These are phyloP conservation scores for Octodonta nipae DNA, from an alignment of 2,888 invertebrate species.

Conservation along the genomic window DNA sequence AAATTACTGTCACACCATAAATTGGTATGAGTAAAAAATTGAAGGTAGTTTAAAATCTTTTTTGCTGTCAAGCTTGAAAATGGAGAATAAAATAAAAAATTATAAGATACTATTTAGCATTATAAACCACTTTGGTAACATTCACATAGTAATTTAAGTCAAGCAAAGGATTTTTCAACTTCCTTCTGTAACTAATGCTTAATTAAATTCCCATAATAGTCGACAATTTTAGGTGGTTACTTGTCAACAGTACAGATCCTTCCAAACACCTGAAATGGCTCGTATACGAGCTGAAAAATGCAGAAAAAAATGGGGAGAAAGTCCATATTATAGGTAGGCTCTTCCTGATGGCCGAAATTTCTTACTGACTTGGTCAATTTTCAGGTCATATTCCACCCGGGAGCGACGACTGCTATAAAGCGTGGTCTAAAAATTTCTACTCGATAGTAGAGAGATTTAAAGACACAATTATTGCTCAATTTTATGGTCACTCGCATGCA, in stretches of 20 bases:
- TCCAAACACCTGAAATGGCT: conserved; percentile 90
- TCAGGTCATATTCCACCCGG: conserved; percentile 87
- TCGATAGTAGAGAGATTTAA: conserved; percentile 77
- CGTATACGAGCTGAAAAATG: conserved; percentile 77
- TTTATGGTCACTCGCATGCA: conserved; percentile 85
- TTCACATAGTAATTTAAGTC: too few species aligned
- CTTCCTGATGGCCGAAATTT: too few species aligned
- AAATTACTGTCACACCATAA: conserved; percentile 89
- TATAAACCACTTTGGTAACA: too few species aligned
- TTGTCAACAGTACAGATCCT: conserved; percentile 93
- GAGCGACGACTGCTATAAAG: conserved; percentile 78
- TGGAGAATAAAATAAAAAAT: too few species aligned
- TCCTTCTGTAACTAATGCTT: too few species aligned
- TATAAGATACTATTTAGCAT: too few species aligned
- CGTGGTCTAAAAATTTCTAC: conserved; percentile 90
- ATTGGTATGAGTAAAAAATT: too few species aligned
- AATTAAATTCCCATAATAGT: too few species aligned
- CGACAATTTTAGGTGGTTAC: conserved; percentile 62
- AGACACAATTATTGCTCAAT: conserved; percentile 76
- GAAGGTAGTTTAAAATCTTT: too few species aligned
- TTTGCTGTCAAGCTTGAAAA: too few species aligned
- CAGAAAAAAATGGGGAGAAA: conserved; percentile 83
- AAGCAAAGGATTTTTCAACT: too few species aligned
- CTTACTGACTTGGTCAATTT: too few species aligned
- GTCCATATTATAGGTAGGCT: conserved; percentile 77